Evolutionary conservation across 1,140 invertebrate species (phyloP), one percentile per base, ranked within the genome.

Genomic region (Drosophila hydei): DNA sequence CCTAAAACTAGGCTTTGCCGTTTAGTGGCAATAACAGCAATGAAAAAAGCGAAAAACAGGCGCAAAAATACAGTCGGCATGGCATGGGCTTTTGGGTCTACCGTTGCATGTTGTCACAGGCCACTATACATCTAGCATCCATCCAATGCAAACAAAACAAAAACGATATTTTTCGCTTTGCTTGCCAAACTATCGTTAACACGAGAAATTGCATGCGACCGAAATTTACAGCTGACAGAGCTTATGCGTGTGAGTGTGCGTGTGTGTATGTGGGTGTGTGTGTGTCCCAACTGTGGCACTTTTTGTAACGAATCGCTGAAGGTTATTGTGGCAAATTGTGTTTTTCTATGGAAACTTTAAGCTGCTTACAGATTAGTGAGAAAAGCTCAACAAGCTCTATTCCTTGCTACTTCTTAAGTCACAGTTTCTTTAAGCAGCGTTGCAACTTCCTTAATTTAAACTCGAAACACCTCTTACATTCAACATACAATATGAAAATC

Each of bases 11-110:
- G 83, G 79, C 83, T 79, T 88, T 76, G 75, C 56, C 77, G 83
- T 88, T 88, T 87, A 88, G 81, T 87, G 77, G 75, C 75, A 77
- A 87, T 87, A 85, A 81, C 67, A 78, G 77, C 65, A 85, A 74
- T 75, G 71, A 75, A 77, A 75, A 21, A 33, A 52, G 36, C 72
- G 60, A 27, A 12, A 27, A 25, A 48, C n/a, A 48, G 18, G 43
- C 18, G 16, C 21, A 23, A 58, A 33, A 12, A 40, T 23, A 36
- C 8, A 19, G 4, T 40, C 16, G 4, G 8, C 19, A 25, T 33
- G 19, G 16, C 21, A 3, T 25, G 25, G 33, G n/a, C 16, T 51
- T 68, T 70, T 63, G 48, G 42, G 38, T 52, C 51, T 64, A 70
- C 67, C 69, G 61, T 87, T 87, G 81, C 81, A 87, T 87, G 81